These are phyloP conservation scores for Leptestheria dahalacensis DNA, from an alignment of 1,140 invertebrate genomes.

Conservation along the genomic window DNA sequence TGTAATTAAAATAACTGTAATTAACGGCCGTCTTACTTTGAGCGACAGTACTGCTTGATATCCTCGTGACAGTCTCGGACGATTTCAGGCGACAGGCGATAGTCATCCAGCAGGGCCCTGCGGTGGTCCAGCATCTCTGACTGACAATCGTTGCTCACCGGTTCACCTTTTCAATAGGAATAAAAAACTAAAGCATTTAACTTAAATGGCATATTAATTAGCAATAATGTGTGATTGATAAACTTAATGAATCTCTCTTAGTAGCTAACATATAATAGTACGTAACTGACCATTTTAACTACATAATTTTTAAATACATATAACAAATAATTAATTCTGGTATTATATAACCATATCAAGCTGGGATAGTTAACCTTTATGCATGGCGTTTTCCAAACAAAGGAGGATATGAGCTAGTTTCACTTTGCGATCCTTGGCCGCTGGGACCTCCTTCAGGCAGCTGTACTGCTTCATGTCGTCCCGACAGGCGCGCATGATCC, in stretches of 20 bases:
- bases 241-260: not conserved
- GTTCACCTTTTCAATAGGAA: conserved; percentile 30
- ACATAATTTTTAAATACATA: too few species aligned
- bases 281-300: too few species aligned
- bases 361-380: conserved; percentile 39
- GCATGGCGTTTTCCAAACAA: conserved; percentile 73
- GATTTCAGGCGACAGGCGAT: conserved; percentile 77
- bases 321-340: too few species aligned
- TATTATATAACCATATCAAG: too few species aligned
- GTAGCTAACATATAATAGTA: too few species aligned
- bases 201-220: conserved; percentile 17
- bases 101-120: conserved; percentile 82
- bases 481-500: conserved; percentile 71
- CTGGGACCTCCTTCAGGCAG: conserved; percentile 51
- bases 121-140: conserved; percentile 80
- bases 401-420: conserved; percentile 77
- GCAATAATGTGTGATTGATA: too few species aligned
- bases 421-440: conserved; percentile 56
- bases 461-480: conserved; percentile 74
- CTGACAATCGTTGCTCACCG: conserved; percentile 50
- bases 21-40: conserved; percentile 15
- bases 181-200: conserved; percentile 5
- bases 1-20: too few species aligned
- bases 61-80: conserved; percentile 76
- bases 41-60: conserved; percentile 39